Conservation (phyloP, 2,113 vertebrate genomes). For the Diadophis punctatus region DNA sequence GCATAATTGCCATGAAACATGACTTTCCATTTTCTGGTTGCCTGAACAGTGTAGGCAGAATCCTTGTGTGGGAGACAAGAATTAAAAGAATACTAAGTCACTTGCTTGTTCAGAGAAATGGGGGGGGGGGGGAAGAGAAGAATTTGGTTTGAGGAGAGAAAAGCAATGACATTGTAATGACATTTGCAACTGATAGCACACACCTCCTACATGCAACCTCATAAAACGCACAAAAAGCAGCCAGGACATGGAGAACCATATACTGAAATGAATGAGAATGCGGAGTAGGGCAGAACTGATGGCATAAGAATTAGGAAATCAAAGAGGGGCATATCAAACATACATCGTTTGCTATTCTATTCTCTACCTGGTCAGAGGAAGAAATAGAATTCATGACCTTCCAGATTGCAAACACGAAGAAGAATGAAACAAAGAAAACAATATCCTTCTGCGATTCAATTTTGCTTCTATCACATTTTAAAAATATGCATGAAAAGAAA, state of each 20-base stretch:
- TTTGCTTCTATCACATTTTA: not conserved
- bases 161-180: not conserved
- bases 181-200: not conserved
- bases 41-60: conserved; percentile 13
- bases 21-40: conserved; percentile 6
- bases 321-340: not conserved
- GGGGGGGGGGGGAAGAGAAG: rapidly evolving
- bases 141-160: not conserved
- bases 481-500: not conserved
- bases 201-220: not conserved
- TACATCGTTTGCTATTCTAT: not conserved
- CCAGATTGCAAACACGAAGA: not conserved
- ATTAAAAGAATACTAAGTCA: not conserved
- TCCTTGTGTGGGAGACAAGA: not conserved
- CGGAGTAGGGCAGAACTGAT: not conserved
- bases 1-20: not conserved
- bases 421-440: not conserved
- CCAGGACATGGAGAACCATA: not conserved
- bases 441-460: not conserved
- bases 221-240: conserved; percentile 7
- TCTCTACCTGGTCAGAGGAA: conserved; percentile 29
- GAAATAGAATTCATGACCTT: conserved; percentile 19
- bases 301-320: not conserved
- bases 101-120: not conserved
- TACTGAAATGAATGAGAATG: not conserved